Evolutionary conservation across 1,140 invertebrate genomes (phyloP).

Genomic region (Rhagoletis pomonella): DNA sequence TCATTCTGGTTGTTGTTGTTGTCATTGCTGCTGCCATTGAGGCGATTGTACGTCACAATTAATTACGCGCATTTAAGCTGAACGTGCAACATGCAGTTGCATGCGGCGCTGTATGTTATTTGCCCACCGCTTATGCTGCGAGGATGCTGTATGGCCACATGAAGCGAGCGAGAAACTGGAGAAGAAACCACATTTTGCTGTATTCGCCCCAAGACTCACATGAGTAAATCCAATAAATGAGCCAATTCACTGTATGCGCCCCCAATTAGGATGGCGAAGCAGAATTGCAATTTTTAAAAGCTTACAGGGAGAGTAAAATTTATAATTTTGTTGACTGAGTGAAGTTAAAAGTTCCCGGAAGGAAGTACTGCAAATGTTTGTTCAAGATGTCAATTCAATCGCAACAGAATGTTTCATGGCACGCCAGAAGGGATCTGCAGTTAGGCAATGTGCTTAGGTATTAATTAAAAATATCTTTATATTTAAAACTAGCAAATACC

Average conservation of each 20-base stretch:
- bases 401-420: too few relatives aligned
- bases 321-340: neutral
- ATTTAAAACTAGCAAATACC: too few relatives aligned
- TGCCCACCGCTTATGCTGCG: neutral
- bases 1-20: neutral
- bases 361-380: too few relatives aligned
- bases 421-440: too few relatives aligned
- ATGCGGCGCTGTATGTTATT: neutral
- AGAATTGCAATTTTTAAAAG: neutral
- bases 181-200: neutral
- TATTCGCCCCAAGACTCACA: neutral
- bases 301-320: neutral
- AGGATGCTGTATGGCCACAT: neutral
- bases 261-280: neutral
- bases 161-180: neutral
- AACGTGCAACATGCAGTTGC: slow-evolving; percentile 46
- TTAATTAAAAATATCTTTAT: too few relatives aligned
- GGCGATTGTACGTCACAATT: slow-evolving; percentile 52
- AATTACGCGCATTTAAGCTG: slow-evolving; percentile 53
- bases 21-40: neutral
- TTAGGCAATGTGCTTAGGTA: too few relatives aligned
- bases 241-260: slow-evolving; percentile 40
- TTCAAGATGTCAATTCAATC: too few relatives aligned
- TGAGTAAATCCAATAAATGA: slow-evolving; percentile 37
- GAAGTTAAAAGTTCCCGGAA: neutral